A percentile compares a stretch with the other conserved stretches of the same genome.
Conservation (phyloP, 1,140 invertebrate genomes). For the Drosophila seguyi region DNA sequence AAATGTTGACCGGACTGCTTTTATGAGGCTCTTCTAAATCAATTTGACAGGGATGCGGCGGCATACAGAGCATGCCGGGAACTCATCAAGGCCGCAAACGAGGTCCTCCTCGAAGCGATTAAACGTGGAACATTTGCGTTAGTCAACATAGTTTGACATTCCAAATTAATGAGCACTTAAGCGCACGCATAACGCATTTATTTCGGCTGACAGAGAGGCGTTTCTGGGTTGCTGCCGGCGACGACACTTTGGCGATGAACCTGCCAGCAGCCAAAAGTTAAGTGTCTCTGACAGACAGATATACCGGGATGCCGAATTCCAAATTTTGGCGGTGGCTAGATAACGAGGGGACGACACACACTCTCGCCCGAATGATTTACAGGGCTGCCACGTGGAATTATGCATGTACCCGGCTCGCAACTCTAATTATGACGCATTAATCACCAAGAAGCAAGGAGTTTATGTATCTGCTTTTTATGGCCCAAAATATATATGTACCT, state of each 20-base stretch:
- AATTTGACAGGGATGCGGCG: constrained; percentile 54
- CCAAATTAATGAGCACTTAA: constrained; percentile 82
- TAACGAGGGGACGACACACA: constrained; percentile 28
- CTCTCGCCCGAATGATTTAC: constrained; percentile 46
- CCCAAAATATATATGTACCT: constrained; percentile 14
- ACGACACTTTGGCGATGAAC: constrained; percentile 50
- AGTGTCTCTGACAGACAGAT: constrained; percentile 58
- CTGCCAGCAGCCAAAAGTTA: constrained; percentile 52
- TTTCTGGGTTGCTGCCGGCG: constrained; percentile 12
- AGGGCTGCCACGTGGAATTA: constrained; percentile 50
- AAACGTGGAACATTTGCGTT: constrained; percentile 54
- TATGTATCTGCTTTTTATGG: constrained; percentile 54
- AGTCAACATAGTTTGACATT: constrained; percentile 72
- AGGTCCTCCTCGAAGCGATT: constrained; percentile 62
- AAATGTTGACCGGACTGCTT: constrained; percentile 45
- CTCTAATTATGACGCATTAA: constrained; percentile 56
- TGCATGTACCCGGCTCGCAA: constrained; percentile 21
- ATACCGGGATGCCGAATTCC: constrained; percentile 15
- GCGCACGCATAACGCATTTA: constrained; percentile 81
- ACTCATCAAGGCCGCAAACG: constrained; percentile 39
- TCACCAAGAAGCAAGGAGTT: constrained; percentile 33
- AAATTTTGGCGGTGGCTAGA: constrained; percentile 27
- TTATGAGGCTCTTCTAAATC: constrained; percentile 50
- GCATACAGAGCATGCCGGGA: constrained; percentile 23
- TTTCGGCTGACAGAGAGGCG: constrained; percentile 38